These are phyloP conservation scores for Gymnothorax reevesii DNA, from an alignment of 2,797 vertebrate genomes.

Conservation along the genomic window DNA sequence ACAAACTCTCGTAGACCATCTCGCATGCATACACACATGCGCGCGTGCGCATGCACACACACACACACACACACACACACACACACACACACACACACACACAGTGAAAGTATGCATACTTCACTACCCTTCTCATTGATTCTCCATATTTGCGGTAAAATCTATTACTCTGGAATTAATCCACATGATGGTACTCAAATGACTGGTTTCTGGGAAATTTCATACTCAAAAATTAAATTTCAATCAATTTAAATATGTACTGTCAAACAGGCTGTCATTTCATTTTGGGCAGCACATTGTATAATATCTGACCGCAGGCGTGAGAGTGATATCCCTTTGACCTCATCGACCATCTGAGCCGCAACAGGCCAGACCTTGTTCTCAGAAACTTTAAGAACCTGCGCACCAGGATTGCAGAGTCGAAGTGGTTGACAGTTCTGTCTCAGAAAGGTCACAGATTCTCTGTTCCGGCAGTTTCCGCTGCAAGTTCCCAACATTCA, in stretches of 20 bases:
- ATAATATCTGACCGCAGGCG: background rate
- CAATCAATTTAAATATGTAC: background rate
- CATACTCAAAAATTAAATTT: background rate
- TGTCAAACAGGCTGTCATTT: background rate
- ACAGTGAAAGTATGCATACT: background rate
- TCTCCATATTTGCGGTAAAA: background rate
- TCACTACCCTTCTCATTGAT: background rate
- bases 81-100: background rate
- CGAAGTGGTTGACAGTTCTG: background rate
- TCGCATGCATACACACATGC: slow-evolving; percentile 8
- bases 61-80: slow-evolving; percentile 10
- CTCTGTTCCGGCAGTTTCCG: background rate
- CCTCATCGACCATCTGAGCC: background rate
- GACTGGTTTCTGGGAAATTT: background rate
- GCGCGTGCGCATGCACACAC: background rate
- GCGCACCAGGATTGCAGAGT: background rate
- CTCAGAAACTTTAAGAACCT: background rate
- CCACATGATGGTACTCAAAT: background rate
- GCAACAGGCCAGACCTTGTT: background rate
- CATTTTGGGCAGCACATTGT: background rate
- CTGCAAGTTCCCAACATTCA: background rate
- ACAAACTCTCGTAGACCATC: too few relatives aligned
- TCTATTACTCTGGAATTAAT: background rate
- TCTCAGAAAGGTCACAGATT: background rate
- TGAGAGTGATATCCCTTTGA: background rate